These are phyloP conservation scores for Syngnathus floridae DNA, from an alignment of 2,113 vertebrate species.

Conservation along the genomic window DNA sequence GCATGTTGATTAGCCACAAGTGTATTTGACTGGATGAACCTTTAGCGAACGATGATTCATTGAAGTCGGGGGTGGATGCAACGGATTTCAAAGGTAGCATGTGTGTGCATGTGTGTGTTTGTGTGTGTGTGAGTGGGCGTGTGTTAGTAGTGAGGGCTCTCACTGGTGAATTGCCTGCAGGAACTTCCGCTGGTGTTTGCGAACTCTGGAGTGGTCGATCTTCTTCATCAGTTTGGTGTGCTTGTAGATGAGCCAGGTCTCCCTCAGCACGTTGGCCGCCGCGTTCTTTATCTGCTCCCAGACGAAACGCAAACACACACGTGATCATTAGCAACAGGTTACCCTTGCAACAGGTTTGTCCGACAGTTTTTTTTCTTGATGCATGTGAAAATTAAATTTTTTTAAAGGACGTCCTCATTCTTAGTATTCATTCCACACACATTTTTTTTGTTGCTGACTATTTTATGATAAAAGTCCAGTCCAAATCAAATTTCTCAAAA, in stretches of 20 bases:
- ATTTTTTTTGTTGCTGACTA: neutral
- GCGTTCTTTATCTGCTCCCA: conserved; percentile 90
- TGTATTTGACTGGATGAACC: conserved; percentile 38
- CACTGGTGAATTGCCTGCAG: conserved; percentile 98
- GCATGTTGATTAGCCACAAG: conserved; percentile 30
- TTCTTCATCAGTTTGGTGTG: conserved; percentile 96
- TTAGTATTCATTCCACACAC: conserved; percentile 25
- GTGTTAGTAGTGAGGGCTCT: conserved; percentile 54
- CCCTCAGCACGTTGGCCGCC: conserved; percentile 89
- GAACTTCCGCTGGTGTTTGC: conserved; percentile 97
- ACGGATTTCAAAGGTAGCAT: conserved; percentile 45
- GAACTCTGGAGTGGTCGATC: conserved; percentile 92
- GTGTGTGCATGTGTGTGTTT: conserved; percentile 2
- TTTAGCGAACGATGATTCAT: conserved; percentile 49
- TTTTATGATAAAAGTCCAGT: too few species aligned
- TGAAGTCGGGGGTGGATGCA: conserved; percentile 38
- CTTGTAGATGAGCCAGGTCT: conserved; percentile 98
- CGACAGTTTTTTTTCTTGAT: conserved; percentile 4
- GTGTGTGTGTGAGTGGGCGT: conserved; percentile 6
- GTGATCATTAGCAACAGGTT: conserved; percentile 20
- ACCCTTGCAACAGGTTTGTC: conserved; percentile 50
- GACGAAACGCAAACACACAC: conserved; percentile 28
- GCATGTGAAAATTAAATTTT: conserved; percentile 3
- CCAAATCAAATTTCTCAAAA: neutral
- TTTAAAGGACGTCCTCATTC: conserved; percentile 42